Conservation (phyloP, 2,113 vertebrate genomes). For the Tychaedon coryphoeus region DNA sequence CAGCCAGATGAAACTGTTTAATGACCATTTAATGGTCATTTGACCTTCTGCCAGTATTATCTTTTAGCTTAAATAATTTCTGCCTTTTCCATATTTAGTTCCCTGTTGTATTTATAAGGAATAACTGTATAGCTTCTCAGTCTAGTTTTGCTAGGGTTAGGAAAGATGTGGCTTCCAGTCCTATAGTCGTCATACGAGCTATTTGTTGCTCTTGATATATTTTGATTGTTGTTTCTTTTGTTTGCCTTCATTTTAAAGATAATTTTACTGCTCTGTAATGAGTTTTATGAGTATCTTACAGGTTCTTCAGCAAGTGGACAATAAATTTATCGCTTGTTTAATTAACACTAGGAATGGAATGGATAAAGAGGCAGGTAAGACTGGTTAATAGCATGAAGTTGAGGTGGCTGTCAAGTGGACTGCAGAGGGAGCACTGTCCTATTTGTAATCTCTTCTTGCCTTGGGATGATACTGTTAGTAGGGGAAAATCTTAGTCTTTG, state of each 20-base stretch:
- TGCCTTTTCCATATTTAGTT: background rate
- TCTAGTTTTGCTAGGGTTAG: background rate
- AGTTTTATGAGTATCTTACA: conserved; percentile 65
- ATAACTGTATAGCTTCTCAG: background rate
- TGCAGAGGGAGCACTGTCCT: background rate
- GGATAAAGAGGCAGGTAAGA: conserved; percentile 68
- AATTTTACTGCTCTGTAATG: background rate
- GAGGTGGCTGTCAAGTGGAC: background rate
- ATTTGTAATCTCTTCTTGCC: background rate
- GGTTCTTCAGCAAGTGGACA: conserved; percentile 97
- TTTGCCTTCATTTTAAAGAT: background rate
- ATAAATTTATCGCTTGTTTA: conserved; percentile 97
- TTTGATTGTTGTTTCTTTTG: background rate
- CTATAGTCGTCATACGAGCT: background rate
- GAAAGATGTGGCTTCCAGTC: background rate
- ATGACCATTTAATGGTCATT: background rate
- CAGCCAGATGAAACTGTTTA: background rate
- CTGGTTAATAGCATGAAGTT: background rate
- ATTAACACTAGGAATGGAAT: conserved; percentile 79
- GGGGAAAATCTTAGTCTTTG: conserved; percentile 32
- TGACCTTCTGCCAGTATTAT: background rate
- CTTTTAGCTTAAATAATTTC: background rate
- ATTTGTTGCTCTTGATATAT: background rate
- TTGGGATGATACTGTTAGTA: background rate
- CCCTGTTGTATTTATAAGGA: background rate